A percentile compares a stretch with the other conserved stretches of the same genome.
These are phyloP conservation scores for Caenorhabditis macrosperma DNA, from an alignment of 2,888 invertebrate species.

Conservation along the genomic window DNA sequence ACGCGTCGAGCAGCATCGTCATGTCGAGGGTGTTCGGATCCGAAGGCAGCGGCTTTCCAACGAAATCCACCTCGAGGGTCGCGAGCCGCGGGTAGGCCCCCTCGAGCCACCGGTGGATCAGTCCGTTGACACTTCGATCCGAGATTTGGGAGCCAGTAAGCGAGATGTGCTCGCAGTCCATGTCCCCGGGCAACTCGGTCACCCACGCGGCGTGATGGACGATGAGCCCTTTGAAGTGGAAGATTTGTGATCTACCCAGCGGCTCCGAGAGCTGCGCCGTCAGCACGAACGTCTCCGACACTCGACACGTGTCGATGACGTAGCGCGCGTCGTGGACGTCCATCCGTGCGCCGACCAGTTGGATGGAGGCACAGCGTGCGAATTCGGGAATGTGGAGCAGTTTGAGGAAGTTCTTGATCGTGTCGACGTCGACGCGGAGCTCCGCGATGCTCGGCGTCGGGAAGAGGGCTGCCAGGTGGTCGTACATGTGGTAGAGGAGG, in stretches of 20 bases:
- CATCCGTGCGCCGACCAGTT: slow-evolving; percentile 1
- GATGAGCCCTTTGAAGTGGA: background rate
- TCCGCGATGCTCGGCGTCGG: background rate
- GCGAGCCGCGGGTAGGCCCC: background rate
- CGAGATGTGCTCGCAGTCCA: slow-evolving; percentile 1
- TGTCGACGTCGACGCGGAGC: slow-evolving; percentile 1
- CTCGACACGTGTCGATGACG: background rate
- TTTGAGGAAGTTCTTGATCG: slow-evolving; percentile 11
- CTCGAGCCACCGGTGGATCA: background rate
- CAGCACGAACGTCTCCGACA: background rate
- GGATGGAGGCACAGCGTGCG: background rate
- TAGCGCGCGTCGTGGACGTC: slow-evolving; percentile 6
- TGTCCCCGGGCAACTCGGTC: background rate
- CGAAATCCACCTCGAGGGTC: background rate
- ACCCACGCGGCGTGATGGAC: background rate
- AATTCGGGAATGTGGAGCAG: slow-evolving; percentile 15
- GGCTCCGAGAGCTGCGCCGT: background rate
- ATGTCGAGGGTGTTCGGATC: too few species aligned
- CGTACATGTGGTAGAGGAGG: slow-evolving; percentile 6
- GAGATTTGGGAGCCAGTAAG: background rate
- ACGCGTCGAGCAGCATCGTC: too few species aligned
- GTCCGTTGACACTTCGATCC: background rate
- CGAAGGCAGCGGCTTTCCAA: background rate
- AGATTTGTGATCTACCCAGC: background rate
- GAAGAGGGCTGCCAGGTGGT: slow-evolving; percentile 1